Base-by-base conservation (phyloP, 2,888 invertebrate genomes). In the Leptura quadrifasciata region DNA sequence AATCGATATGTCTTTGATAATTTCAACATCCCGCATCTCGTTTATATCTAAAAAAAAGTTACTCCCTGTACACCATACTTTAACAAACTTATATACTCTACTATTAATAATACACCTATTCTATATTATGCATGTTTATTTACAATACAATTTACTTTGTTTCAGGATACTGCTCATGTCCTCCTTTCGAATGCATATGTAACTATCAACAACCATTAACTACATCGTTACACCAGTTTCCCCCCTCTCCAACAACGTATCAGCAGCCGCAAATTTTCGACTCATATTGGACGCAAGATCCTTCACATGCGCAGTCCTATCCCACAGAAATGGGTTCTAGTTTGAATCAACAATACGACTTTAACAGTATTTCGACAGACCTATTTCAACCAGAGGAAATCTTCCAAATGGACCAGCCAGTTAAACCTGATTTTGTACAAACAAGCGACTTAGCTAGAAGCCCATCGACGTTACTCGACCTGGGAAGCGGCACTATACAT, bases 371-470 rank as follows among this genome's bases (percentile, higher is more conserved):
- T 61, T 90, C 92, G 0, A 91, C 92, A 57, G 94, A 95, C 84
- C 90, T 94, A 27, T 94, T 94, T 86, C 94, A 94, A 85, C 94
- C 95, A 0, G 94, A 94, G 85, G 94, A 95, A 87, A 94, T 95
- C 79, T 95, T 95, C 88, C 94, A 94, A 86, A 88, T 94, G 75
- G 94, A 94, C 84, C 94, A 94, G 85, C 94, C 94, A 0, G 91
- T 94, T 54, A 90, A 94, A 82, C 89, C 93, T 0, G 94, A 94
- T 83, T 93, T 92, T 80, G 83, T 87, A 0, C 88, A 91, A 77
- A 91, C 92, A 80, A 90, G 90, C 67, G 90, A 88, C 75, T 87
- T 91, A 0, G 86, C 92, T 12, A 90, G 92, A 83, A 94, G 94
- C 0, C 94, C 94, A 0, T 92, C 94, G 0, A 94, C 94, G 0